Evolutionary conservation across 2,888 invertebrate genomes (phyloP), one percentile per base, ranked within the genome.

Genomic region (Mellilla xanthometata): DNA sequence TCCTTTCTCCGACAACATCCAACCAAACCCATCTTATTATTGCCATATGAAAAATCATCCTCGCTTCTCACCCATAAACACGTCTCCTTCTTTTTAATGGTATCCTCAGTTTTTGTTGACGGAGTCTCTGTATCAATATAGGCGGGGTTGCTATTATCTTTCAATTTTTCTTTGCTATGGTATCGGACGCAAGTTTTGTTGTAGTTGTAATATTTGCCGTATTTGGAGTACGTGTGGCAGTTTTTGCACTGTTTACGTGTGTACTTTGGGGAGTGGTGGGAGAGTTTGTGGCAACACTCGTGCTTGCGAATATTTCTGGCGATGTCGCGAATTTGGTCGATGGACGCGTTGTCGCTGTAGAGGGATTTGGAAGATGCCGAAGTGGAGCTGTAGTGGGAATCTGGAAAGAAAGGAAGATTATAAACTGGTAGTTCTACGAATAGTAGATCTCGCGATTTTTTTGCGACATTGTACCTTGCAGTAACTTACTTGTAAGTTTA

Each of bases 221-320:
- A 81, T 68, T 87, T 89, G 0, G 86, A 63, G 36, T 60, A 76
- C 39, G 68, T 79, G 52, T 89, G 87, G 57, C 89, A 89, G 43
- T 83, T 85, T 58, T 84, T 87, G 74, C 88, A 89, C 56, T 87
- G 88, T 68, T 88, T 89, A 9, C 87, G 53, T 2, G 88, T 88
- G 54, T 80, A 86, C 65, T 86, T 87, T 0, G 88, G 89, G 49
- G 89, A 88, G 49, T 89, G 82, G 58, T 90, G 90, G 26, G 82
- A 84, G 3, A 89, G 71, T 64, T 89, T 90, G 43, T 88, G 90
- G 75, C 90, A 90, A 65, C 94, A 94, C 72, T 95, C 95, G 83
- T 95, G 95, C 11, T 94, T 89, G 87, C 94, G 93, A 64, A 95
- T 95, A 74, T 95, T 95, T 12, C 93, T 91, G 0, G 95, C 95